phyloP scores from a whole-genome alignment of 2,888 invertebrate species.

The Lasioglossum marginatum region DNA sequence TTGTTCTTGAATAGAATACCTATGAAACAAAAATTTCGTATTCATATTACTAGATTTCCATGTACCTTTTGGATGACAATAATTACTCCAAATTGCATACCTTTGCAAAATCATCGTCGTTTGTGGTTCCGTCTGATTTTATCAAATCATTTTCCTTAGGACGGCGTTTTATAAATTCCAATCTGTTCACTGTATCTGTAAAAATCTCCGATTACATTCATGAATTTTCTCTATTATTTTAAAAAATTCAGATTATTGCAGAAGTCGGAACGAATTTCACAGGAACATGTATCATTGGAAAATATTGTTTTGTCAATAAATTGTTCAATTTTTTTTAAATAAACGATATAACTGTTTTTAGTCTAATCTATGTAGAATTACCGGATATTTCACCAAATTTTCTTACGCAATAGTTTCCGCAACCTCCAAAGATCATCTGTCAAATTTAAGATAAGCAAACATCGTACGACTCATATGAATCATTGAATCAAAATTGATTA shows the following conservation, averaged over 20 bases:
- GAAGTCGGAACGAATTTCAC: background rate
- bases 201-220: background rate
- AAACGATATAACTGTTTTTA: background rate
- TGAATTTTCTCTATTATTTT: background rate
- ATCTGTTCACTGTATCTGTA: background rate
- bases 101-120: background rate
- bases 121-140: background rate
- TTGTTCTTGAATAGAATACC: background rate
- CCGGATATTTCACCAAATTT: background rate
- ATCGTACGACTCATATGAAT: background rate
- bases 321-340: background rate
- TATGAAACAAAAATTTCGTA: background rate
- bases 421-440: background rate
- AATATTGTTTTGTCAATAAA: background rate
- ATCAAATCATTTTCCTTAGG: background rate
- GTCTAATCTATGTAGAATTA: background rate
- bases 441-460: background rate
- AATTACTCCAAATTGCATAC: conserved; percentile 11
- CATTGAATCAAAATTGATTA: background rate
- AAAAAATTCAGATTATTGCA: background rate
- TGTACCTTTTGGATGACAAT: background rate
- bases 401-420: background rate
- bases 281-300: background rate
- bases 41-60: background rate
- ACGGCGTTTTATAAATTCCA: background rate